A percentile compares a stretch with the other conserved stretches of the same genome.
These are phyloP conservation scores for Augochlorella aurata DNA, from an alignment of 2,888 invertebrate species.

Conservation along the genomic window DNA sequence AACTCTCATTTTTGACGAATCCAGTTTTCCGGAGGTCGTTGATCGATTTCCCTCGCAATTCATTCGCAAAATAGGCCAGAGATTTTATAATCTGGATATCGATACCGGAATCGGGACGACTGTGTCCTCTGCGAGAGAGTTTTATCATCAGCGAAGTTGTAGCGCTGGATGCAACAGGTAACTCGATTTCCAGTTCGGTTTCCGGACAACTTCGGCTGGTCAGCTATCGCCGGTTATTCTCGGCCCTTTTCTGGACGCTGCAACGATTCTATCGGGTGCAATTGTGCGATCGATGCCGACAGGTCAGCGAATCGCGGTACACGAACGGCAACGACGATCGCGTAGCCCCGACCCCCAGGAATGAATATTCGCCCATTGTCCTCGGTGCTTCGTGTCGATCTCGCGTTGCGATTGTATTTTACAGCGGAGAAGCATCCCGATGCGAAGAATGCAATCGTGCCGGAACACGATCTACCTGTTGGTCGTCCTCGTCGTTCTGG, in stretches of 20 bases:
- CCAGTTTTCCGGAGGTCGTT: too few species aligned
- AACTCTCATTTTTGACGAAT: too few species aligned
- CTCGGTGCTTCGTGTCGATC: too few species aligned
- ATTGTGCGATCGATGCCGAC: too few species aligned
- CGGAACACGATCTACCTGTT: slow-evolving; percentile 22
- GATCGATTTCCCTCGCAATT: too few species aligned
- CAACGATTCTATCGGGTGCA: too few species aligned
- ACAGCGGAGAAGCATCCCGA: slow-evolving; percentile 7
- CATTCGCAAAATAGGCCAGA: too few species aligned
- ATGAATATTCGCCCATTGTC: too few species aligned
- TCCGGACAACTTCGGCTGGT: slow-evolving; percentile 19
- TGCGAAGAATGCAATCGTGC: slow-evolving; percentile 37
- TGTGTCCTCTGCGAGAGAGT: slow-evolving; percentile 10
- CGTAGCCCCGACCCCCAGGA: too few species aligned
- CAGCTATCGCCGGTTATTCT: slow-evolving; percentile 17
- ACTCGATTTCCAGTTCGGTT: slow-evolving; percentile 42
- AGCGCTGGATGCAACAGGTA: slow-evolving; percentile 60
- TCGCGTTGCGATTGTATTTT: slow-evolving; percentile 3
- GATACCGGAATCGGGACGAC: slow-evolving; percentile 39
- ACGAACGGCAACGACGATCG: too few species aligned
- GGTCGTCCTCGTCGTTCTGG: slow-evolving; percentile 42
- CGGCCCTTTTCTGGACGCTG: not conserved
- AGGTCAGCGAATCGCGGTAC: too few species aligned
- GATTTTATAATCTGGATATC: not conserved
- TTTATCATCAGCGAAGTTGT: slow-evolving; percentile 49